A percentile compares a stretch with the other conserved stretches of the same genome.
Evolutionary conservation across 1,140 invertebrate species (phyloP).

Genomic region (Plectrocnemia conspersa): DNA sequence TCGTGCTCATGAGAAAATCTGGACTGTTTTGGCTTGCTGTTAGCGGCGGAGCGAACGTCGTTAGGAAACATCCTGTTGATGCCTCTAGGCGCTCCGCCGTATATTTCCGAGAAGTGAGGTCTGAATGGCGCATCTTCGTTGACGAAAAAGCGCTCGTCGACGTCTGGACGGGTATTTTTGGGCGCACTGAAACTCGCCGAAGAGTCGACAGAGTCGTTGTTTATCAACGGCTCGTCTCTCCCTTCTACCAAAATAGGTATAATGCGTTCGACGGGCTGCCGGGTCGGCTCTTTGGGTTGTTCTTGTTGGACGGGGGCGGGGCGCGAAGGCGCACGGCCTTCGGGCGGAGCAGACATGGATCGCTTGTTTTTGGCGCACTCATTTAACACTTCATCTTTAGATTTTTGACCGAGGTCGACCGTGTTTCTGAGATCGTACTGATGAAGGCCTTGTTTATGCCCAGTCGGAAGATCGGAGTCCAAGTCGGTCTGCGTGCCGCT

Average conservation of each 20-base stretch:
- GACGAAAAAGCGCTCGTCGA: constrained; percentile 46
- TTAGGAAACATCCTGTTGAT: constrained; percentile 42
- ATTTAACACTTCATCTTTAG: constrained; percentile 50
- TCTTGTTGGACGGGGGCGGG: constrained; percentile 36
- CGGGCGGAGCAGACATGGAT: constrained; percentile 65
- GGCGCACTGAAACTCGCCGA: constrained; percentile 43
- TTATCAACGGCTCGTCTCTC: constrained; percentile 67
- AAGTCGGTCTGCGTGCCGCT: no score
- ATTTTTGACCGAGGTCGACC: constrained; percentile 69
- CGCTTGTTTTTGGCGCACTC: constrained; percentile 56
- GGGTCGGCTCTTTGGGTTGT: constrained; percentile 34
- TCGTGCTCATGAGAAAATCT: constrained; percentile 38
- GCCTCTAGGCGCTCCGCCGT: constrained; percentile 45
- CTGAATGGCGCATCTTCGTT: constrained; percentile 39
- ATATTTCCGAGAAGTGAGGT: constrained; percentile 44
- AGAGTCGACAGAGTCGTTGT: constrained; percentile 46
- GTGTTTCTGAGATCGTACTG: constrained; percentile 71
- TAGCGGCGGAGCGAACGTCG: constrained; percentile 42
- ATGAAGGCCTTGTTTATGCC: constrained; percentile 45
- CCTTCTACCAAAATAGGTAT: constrained; percentile 87
- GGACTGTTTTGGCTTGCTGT: constrained; percentile 38
- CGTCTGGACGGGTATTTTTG: constrained; percentile 38
- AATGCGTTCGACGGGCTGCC: constrained; percentile 57
- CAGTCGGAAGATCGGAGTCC: no score
- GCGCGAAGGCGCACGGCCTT: constrained; percentile 42